These are phyloP conservation scores for Campaea margaritaria DNA, from an alignment of 2,888 invertebrate genomes.

Conservation along the genomic window DNA sequence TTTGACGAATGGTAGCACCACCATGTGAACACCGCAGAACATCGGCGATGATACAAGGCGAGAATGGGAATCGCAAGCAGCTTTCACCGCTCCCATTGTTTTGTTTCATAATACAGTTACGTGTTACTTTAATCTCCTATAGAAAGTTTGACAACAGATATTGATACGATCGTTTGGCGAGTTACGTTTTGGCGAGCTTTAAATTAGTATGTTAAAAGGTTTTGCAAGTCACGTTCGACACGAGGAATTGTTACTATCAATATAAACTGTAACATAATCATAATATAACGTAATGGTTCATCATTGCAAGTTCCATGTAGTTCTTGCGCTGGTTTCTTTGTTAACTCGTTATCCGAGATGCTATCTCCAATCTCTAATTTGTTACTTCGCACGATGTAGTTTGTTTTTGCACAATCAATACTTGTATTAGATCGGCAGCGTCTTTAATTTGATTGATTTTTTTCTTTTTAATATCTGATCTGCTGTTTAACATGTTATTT, in stretches of 20 bases:
- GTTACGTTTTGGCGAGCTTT: slow-evolving; percentile 3
- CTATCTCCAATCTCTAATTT: slow-evolving; percentile 40
- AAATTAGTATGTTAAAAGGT: background rate
- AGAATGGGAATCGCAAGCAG: slow-evolving; percentile 56
- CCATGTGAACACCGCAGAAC: slow-evolving; percentile 27
- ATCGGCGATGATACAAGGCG: slow-evolving; percentile 35
- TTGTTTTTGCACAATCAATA: slow-evolving; percentile 36
- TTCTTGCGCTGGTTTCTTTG: slow-evolving; percentile 16
- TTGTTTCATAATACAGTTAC: slow-evolving; percentile 68
- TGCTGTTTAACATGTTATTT: background rate
- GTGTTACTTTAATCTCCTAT: slow-evolving; percentile 62
- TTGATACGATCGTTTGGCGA: slow-evolving; percentile 22
- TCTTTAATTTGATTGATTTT: slow-evolving; percentile 22
- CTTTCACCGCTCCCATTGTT: slow-evolving; percentile 70
- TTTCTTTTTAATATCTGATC: slow-evolving; percentile 3
- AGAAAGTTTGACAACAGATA: slow-evolving; percentile 68
- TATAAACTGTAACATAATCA: slow-evolving; percentile 13
- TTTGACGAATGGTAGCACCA: slow-evolving; percentile 34
- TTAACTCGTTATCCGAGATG: slow-evolving; percentile 13
- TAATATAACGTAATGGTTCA: slow-evolving; percentile 16
- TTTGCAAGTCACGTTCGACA: slow-evolving; percentile 21
- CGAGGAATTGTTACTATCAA: slow-evolving; percentile 26
- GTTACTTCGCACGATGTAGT: slow-evolving; percentile 35
- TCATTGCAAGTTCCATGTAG: slow-evolving; percentile 13
- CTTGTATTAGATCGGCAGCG: slow-evolving; percentile 13